Evolutionary conservation across 2,888 invertebrate species (phyloP).

Genomic region (Idaea biselata): DNA sequence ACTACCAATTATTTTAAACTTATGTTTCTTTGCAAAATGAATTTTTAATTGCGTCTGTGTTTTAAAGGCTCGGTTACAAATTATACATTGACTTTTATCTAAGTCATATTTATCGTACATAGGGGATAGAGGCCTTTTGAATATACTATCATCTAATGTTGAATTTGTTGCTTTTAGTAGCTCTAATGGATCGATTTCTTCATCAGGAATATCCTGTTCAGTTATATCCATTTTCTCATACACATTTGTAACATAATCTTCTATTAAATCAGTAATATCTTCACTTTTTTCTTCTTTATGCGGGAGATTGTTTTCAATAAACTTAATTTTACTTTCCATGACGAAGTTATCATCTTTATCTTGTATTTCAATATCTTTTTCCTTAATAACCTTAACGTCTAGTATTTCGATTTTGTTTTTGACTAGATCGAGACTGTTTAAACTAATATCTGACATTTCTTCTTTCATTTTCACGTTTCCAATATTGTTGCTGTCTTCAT

Average conservation of each 20-base stretch:
- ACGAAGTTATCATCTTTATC: slow-evolving; percentile 2
- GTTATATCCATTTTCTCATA: slow-evolving; percentile 15
- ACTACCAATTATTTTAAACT: slow-evolving; percentile 34
- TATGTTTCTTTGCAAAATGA: slow-evolving; percentile 47
- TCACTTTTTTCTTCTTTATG: slow-evolving; percentile 8
- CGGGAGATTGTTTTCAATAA: neutral
- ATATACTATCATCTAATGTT: slow-evolving; percentile 12
- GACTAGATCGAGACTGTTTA: neutral
- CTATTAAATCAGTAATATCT: slow-evolving; percentile 3
- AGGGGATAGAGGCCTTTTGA: slow-evolving; percentile 24
- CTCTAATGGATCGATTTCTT: slow-evolving; percentile 15
- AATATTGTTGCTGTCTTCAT: slow-evolving; percentile 23
- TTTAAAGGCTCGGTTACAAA: slow-evolving; percentile 49
- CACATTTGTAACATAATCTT: slow-evolving; percentile 19
- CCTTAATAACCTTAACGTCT: neutral
- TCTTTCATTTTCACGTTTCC: slow-evolving; percentile 14
- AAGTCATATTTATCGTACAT: slow-evolving; percentile 40
- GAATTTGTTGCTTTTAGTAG: slow-evolving; percentile 6
- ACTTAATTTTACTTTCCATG: slow-evolving; percentile 4
- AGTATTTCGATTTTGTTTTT: neutral
- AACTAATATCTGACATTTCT: slow-evolving; percentile 9
- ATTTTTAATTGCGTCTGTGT: slow-evolving; percentile 38
- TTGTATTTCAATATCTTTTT: slow-evolving; percentile 14
- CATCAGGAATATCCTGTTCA: slow-evolving; percentile 2
- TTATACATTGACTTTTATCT: slow-evolving; percentile 46